Evolutionary conservation across 2,888 invertebrate species (phyloP).

Genomic region (Euzophera pinguis): DNA sequence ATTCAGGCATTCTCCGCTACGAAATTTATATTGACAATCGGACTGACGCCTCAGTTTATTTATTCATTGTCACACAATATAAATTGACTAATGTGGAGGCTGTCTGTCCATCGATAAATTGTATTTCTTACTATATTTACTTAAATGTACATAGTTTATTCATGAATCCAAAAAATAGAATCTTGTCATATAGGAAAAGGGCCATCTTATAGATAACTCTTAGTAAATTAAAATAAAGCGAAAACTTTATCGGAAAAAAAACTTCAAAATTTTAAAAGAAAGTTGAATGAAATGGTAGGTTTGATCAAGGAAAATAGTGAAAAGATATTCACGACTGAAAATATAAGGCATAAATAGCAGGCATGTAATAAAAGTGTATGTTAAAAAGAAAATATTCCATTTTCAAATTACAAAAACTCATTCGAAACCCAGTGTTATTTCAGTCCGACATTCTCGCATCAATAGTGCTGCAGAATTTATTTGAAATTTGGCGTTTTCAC

Average conservation of each 20-base stretch:
- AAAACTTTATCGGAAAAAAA: no score
- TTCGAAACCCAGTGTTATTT: background rate
- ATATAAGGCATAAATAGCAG: background rate
- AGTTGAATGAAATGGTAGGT: no score
- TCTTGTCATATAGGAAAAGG: no score
- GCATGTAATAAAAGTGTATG: no score
- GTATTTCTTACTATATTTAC: background rate
- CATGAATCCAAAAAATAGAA: background rate
- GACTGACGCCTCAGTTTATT: constrained; percentile 14
- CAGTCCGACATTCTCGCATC: background rate
- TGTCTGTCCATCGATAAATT: background rate
- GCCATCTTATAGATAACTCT: no score
- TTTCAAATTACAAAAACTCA: background rate
- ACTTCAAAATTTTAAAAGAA: no score
- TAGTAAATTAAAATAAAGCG: no score
- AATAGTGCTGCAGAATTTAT: constrained; percentile 3
- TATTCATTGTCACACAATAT: background rate
- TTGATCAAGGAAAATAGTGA: no score
- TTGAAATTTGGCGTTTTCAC: background rate
- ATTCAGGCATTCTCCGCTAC: background rate
- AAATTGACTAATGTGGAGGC: background rate
- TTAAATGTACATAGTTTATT: background rate
- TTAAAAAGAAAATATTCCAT: background rate
- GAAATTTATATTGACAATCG: constrained; percentile 4
- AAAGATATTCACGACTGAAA: no score